Evolutionary conservation across 2,888 invertebrate genomes (phyloP), one percentile per base, ranked within the genome.

Genomic region (Amphipoea oculea): DNA sequence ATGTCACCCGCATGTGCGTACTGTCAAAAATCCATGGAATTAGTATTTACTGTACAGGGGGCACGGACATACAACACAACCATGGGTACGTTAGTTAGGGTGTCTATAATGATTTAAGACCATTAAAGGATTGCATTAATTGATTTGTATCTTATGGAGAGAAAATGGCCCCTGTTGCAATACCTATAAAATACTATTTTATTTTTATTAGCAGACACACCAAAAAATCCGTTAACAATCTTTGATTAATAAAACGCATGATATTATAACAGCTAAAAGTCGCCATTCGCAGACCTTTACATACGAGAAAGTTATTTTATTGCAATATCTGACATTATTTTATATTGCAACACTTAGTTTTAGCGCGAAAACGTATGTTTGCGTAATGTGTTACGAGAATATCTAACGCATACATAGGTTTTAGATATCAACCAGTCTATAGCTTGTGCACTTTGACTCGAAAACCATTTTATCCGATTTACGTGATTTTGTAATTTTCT

Each of bases 311-410:
- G 72, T 73, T 65, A 82, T 82, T 73, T 73, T 66, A 82, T 78
- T 73, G 82, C 78, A 69, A 77, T 69, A 57, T 40, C 51, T 48
- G 60, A 62, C 78, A 73, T 82, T 81, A 77, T 62, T 70, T 62
- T 14, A 54, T 66, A 73, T 82, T 82, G 69, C 83, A 82, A 82
- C 73, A 82, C 51, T 82, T 20, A 4, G 48, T 20, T 76, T 76
- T 42, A 63, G 57, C 48, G 76, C 57, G 63, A 82, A 75, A 76
- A 77, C 72, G 14, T 51, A 60, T 70, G 42, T 40, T 78, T 69
- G 29, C 78, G 62, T 60, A 82, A 66, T 70, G 60, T 68, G 23
- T 78, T 82, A 62, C 65, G 17, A 73, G 40, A 62, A 5, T 82
- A 57, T 70, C 0, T 14, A 54, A 69, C 17, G 42, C 20, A 70